A percentile compares a stretch with the other conserved stretches of the same genome.
These are phyloP conservation scores for Xenotilapia caudafasciata DNA, from an alignment of 2,113 vertebrate species.

Conservation along the genomic window DNA sequence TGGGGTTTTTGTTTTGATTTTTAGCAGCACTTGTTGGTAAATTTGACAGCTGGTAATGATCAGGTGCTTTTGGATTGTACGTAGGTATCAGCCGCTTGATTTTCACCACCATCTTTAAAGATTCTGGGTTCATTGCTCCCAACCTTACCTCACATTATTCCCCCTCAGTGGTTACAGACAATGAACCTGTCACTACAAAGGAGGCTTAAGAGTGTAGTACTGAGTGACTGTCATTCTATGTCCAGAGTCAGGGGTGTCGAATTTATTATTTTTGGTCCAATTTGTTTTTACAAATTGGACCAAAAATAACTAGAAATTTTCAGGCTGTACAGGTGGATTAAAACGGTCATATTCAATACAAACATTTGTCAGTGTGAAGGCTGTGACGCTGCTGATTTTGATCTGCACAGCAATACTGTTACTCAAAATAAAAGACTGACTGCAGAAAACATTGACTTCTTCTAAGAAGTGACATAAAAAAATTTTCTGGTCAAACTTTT, in stretches of 20 bases:
- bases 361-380: not conserved
- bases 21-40: not conserved
- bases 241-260: not conserved
- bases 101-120: not conserved
- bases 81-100: not conserved
- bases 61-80: not conserved
- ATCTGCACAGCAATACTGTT: not conserved
- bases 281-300: not conserved
- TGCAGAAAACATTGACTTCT: not conserved
- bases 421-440: not conserved
- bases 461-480: not conserved
- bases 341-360: not conserved
- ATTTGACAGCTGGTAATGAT: not conserved
- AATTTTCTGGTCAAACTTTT: fast-evolving
- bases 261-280: not conserved
- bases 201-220: not conserved
- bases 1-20: not conserved
- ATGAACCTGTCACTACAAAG: not conserved
- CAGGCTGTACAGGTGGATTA: not conserved
- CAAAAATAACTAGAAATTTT: not conserved
- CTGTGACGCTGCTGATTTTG: not conserved
- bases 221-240: not conserved
- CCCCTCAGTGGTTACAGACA: not conserved
- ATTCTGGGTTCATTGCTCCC: not conserved
- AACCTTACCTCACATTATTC: not conserved